Evolutionary conservation across 2,113 vertebrate species (phyloP), one percentile per base, ranked within the genome.

Genomic region (Lampris megalopsis): DNA sequence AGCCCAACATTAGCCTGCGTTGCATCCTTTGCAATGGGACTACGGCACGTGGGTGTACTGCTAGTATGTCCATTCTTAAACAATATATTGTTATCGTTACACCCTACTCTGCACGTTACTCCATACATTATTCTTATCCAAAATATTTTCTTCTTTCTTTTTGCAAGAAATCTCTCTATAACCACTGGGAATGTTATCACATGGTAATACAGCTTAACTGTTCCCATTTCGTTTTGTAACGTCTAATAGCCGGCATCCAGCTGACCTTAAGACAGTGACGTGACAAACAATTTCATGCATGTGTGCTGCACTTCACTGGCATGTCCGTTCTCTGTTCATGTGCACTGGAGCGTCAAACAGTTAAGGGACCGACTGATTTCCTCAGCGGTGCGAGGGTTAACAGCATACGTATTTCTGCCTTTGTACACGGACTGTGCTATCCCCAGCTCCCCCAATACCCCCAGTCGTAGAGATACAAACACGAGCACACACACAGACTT

Each of bases 231-330:
- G 77, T 71, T 47, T 52, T 5, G 9, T 38, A 13, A 67, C 4
- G 24, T 45, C 36, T 53, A 71, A 59, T 37, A 9, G 48, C 64
- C 57, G 56, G 37, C 45, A 63, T 82, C 62, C 3, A 35, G 66
- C 57, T 86, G 85, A 83, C 79, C 86, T 56, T 24, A 61, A 75
- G 77, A 83, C 81, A 82, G 73, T 35, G 68, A 80, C 76, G 80
- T 79, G 75, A 90, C 68, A 83, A 80, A 80, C 78, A 77, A 89
- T 92, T 89, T 92, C 86, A 89, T 77, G 84, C 85, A 68, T 81
- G 37, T 13, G 10, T 43, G 69, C 37, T 35, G 43, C 86, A 75
- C 63, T 82, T 81, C 71, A 68, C 80, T 6, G 68, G 62, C 11
- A 68, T 13, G 63, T 83, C 82, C 81, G 68, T 86, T 71, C 41